phyloP scores from a whole-genome alignment of 2,888 invertebrate species.

The Spilarctia lutea region DNA sequence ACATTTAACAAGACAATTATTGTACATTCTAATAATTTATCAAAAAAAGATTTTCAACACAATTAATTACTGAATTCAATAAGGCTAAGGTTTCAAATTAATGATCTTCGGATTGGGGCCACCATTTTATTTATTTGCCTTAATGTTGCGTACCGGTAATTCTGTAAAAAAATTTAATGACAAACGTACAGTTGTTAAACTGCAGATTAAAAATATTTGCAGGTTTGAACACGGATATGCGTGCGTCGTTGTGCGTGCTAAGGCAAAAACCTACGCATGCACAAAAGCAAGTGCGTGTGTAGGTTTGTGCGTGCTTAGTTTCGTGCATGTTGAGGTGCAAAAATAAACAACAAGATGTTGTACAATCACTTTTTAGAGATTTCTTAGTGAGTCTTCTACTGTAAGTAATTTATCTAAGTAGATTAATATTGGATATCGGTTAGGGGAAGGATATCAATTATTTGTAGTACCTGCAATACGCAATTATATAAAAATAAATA shows the following conservation, averaged over 20 bases:
- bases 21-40: slow-evolving; percentile 12
- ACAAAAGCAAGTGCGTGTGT: background rate
- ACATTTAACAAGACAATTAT: slow-evolving; percentile 8
- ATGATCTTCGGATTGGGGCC: slow-evolving; percentile 47
- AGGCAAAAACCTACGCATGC: too few relatives aligned
- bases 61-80: slow-evolving; percentile 46
- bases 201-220: background rate
- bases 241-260: background rate
- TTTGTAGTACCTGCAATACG: too few relatives aligned
- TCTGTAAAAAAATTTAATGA: background rate
- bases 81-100: slow-evolving; percentile 33
- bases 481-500: too few relatives aligned
- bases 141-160: slow-evolving; percentile 24
- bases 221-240: background rate
- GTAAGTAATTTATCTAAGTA: background rate
- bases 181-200: background rate
- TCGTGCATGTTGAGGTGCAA: background rate
- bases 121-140: slow-evolving; percentile 17
- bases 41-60: slow-evolving; percentile 28
- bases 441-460: too few relatives aligned
- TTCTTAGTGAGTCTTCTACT: background rate
- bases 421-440: background rate
- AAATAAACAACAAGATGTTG: background rate
- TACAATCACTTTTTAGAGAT: background rate
- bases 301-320: background rate